Base-by-base conservation (phyloP, 2,888 invertebrate genomes). In the Thysanoteuthis rhombus region DNA sequence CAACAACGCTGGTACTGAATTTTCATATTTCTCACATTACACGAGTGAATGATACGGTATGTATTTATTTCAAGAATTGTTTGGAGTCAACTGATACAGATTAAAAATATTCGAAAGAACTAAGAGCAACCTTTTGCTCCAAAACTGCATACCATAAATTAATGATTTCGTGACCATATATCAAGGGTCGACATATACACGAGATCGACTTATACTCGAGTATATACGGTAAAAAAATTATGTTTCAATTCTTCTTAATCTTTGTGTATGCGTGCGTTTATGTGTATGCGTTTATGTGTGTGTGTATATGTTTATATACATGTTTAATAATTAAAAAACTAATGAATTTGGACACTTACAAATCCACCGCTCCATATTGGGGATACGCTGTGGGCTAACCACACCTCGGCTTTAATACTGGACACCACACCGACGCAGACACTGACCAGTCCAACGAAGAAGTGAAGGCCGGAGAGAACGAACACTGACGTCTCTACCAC, bases 311-410 rank as follows among this genome's bases (percentile, higher is more conserved):
- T 91, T 22, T 52, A 58, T 91, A 58, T 91, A 58, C 45, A 42
- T 0, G 75, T 40, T 39, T 52, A 38, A 90, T 42, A 25, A 90
- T 93, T 90, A n/a, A 75, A n/a, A 75, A 4, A 75, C n/a, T 16
- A n/a, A 75, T n/a, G 3, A 75, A 36, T n/a, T 8, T 8, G 12
- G 32, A 89, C 95, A 97, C 97, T 97, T 95, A 97, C 97, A 95
- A 97, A 97, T 91, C 96, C 97, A 12, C 97, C 97, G 94, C 97
- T 97, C 97, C 97, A 97, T 93, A 97, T 97, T 10, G 97, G 97
- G 0, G 97, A 97, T 8, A 97, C 97, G 92, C 96, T 96, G 95
- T 97, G 97, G 1, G 97, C 97, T 92, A 97, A 95, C 97, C 97
- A 97, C 16, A 97, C 97, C 93, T 97, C 97, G 0, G 97, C 97